These are phyloP conservation scores for Caenorhabditis panamensis DNA, from an alignment of 2,888 invertebrate genomes.

Conservation along the genomic window DNA sequence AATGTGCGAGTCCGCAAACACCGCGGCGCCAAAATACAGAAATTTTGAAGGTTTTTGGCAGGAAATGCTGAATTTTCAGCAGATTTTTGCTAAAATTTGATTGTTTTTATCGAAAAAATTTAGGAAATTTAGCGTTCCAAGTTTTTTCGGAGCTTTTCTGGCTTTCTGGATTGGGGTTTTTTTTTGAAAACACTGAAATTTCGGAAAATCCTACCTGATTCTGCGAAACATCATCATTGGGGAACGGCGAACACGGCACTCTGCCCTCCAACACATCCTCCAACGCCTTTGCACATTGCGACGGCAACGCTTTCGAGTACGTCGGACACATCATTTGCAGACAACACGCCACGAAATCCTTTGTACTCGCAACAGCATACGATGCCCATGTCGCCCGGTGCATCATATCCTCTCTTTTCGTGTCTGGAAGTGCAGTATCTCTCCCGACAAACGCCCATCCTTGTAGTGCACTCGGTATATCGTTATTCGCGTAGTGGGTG, in stretches of 20 bases:
- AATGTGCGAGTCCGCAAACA: no score
- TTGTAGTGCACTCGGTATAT: conserved; percentile 71
- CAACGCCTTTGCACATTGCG: conserved; percentile 28
- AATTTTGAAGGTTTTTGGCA: no score
- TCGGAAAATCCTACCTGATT: conserved; percentile 24
- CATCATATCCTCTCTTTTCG: conserved; percentile 59
- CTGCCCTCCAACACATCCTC: conserved; percentile 20
- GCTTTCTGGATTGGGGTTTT: no score
- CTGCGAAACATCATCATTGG: conserved; percentile 36
- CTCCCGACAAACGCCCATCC: conserved; percentile 61
- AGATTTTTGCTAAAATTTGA: no score
- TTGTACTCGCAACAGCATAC: conserved; percentile 50
- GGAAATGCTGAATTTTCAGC: no score
- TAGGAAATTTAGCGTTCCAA: no score
- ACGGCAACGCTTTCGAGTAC: conserved; percentile 26
- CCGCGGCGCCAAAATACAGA: no score
- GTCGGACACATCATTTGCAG: conserved; percentile 56
- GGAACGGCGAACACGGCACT: conserved; percentile 44
- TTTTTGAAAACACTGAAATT: not conserved
- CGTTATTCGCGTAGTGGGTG: conserved; percentile 70
- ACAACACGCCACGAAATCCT: conserved; percentile 61
- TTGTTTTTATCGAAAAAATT: no score
- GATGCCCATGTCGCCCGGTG: conserved; percentile 65
- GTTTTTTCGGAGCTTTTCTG: no score
- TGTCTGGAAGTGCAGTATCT: conserved; percentile 56